These are phyloP conservation scores for Cyrtodaria siliqua DNA, from an alignment of 2,888 invertebrate genomes.

Conservation along the genomic window DNA sequence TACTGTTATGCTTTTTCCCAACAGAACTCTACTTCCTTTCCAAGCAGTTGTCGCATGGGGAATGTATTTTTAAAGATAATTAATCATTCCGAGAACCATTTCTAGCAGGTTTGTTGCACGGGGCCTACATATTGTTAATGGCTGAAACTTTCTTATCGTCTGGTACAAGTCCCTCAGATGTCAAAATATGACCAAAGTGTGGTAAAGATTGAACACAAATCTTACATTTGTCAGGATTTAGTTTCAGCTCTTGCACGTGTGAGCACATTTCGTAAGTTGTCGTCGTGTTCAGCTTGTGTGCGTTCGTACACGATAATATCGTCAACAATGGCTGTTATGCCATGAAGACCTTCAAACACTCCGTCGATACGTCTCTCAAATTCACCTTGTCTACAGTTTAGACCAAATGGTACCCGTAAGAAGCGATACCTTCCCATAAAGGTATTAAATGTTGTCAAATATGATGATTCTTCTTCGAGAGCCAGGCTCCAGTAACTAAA, in stretches of 20 bases:
- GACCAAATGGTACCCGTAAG: conserved; percentile 48
- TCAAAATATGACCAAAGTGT: no score
- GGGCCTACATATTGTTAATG: no score
- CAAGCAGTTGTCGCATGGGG: no score
- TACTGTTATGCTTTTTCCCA: no score
- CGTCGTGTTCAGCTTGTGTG: conserved; percentile 26
- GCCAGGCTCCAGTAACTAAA: conserved; percentile 16
- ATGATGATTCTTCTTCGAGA: no score
- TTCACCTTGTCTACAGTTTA: conserved; percentile 40
- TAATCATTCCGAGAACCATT: no score
- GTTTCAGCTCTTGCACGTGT: conserved; percentile 23
- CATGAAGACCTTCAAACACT: conserved; percentile 19
- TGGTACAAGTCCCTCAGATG: no score
- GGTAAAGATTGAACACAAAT: no score
- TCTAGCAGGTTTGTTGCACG: no score
- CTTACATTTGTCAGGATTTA: conserved; percentile 37
- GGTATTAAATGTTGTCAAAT: conserved; percentile 40
- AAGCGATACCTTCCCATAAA: conserved; percentile 49
- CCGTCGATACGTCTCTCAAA: conserved; percentile 44
- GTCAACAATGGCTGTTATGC: conserved; percentile 34
- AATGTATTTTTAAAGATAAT: no score
- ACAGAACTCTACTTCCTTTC: no score
- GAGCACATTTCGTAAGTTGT: conserved; percentile 12
- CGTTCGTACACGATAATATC: conserved; percentile 45
- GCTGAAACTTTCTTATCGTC: no score